Conservation (phyloP, 2,113 vertebrate genomes). For the Entomyzon cyanotis region DNA sequence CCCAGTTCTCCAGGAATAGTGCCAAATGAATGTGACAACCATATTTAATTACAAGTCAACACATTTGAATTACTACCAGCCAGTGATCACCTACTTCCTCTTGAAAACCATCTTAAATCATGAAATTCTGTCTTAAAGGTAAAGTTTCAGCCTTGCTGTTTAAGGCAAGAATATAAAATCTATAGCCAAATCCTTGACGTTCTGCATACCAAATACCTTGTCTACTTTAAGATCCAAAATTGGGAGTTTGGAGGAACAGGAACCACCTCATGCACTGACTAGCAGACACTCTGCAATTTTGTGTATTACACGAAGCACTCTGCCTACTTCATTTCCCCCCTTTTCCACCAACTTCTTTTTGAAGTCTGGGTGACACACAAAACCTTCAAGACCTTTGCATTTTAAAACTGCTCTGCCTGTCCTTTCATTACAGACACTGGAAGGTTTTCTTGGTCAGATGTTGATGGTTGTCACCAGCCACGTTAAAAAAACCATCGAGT, state of each 20-base stretch:
- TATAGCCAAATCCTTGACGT: not conserved
- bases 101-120: not conserved
- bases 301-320: not conserved
- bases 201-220: not conserved
- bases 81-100: not conserved
- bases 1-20: not conserved
- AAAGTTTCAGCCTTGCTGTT: not conserved
- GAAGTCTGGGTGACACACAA: not conserved
- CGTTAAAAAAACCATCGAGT: not conserved
- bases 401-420: not conserved
- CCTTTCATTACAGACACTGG: not conserved
- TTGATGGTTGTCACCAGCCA: not conserved
- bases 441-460: not conserved
- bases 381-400: not conserved
- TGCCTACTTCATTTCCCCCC: not conserved
- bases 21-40: not conserved
- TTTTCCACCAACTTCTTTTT: not conserved
- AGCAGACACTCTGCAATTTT: not conserved
- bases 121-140: not conserved
- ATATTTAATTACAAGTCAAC: not conserved
- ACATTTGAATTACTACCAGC: not conserved
- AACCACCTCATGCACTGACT: fast-evolving
- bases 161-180: not conserved
- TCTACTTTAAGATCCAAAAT: not conserved
- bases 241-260: not conserved